Conservation (phyloP, 2,113 vertebrate genomes). For the Stegastes partitus region DNA sequence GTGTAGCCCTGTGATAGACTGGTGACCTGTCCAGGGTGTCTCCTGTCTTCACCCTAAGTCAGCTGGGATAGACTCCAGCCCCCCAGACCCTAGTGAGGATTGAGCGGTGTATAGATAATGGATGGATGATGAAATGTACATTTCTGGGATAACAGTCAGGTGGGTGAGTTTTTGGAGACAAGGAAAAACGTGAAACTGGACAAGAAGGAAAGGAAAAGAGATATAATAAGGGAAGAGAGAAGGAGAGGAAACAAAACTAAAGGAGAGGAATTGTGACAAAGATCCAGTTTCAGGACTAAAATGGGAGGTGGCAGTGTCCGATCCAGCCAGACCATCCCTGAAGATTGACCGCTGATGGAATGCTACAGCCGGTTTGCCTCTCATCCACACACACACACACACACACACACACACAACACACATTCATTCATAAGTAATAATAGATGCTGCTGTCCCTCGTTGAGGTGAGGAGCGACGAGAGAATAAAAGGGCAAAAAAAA, state of each 20-base stretch:
- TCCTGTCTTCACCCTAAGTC: too few relatives aligned
- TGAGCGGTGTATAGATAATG: too few relatives aligned
- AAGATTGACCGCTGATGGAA: constrained; percentile 64
- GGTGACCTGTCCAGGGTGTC: too few relatives aligned
- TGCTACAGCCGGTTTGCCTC: constrained; percentile 57
- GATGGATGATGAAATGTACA: not conserved
- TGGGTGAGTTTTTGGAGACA: not conserved
- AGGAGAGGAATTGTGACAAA: constrained; percentile 50
- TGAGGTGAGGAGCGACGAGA: constrained; percentile 48
- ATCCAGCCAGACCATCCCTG: constrained; percentile 29
- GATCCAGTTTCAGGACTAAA: constrained; percentile 40
- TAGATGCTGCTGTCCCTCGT: constrained; percentile 6
- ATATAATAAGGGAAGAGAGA: not conserved
- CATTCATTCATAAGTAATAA: constrained; percentile 18
- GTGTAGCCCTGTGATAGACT: too few relatives aligned
- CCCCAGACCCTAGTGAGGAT: too few relatives aligned
- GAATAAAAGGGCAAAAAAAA: constrained; percentile 48
- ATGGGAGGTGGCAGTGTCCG: constrained; percentile 62
- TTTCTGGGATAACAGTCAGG: too few relatives aligned
- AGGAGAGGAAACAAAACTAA: not conserved
- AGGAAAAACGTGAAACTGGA: too few relatives aligned
- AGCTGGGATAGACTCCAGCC: too few relatives aligned
- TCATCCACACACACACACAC: constrained; percentile 19
- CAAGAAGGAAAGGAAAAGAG: not conserved
- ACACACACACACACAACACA: constrained; percentile 28